phyloP scores from a whole-genome alignment of 2,113 vertebrate species.

The Oenanthe melanoleuca region DNA sequence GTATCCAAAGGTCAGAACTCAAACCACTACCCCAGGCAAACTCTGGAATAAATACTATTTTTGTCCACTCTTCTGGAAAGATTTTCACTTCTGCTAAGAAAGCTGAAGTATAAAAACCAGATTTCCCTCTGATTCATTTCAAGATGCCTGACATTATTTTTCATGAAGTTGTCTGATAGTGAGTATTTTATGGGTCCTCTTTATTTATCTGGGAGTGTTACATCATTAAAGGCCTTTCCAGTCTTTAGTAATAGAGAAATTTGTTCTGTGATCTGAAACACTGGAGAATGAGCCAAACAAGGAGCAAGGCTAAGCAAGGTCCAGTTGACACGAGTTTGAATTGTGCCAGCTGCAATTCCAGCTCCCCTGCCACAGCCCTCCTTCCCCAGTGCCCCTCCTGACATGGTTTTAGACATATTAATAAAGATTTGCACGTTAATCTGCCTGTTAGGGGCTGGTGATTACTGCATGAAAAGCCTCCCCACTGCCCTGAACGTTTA shows the following conservation, averaged over 20 bases:
- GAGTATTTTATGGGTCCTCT: background rate
- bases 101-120: background rate
- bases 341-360: accelerated
- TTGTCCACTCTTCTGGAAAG: constrained; percentile 29
- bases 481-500: accelerated
- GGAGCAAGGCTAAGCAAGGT: background rate
- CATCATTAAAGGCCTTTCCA: background rate
- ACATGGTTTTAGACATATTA: background rate
- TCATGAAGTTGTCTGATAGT: background rate
- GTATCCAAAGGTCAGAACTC: constrained; percentile 78
- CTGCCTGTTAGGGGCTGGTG: background rate
- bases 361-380: background rate
- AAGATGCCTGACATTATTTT: background rate
- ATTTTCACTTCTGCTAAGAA: background rate
- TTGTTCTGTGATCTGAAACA: background rate
- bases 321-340: accelerated
- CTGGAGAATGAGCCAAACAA: background rate
- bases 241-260: background rate
- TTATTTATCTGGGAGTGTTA: background rate
- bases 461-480: background rate
- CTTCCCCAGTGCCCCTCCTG: background rate
- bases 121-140: background rate
- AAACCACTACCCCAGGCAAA: constrained; percentile 67
- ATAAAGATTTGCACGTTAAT: background rate
- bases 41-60: constrained; percentile 70